These are phyloP conservation scores for Mercenaria mercenaria DNA, from an alignment of 1,140 invertebrate genomes.

Conservation along the genomic window DNA sequence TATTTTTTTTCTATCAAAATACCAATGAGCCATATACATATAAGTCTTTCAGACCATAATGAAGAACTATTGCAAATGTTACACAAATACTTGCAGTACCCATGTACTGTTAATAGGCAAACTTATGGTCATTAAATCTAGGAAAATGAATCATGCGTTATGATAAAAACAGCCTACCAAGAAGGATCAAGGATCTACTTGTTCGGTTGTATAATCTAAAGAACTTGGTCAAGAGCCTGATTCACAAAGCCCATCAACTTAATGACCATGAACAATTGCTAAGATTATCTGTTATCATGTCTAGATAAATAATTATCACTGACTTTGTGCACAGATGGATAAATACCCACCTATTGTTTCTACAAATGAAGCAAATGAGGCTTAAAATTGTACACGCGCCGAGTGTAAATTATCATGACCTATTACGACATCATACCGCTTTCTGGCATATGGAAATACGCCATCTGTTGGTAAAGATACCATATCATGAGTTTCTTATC, in stretches of 20 bases:
- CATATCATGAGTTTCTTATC: conserved; percentile 9
- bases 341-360: neutral
- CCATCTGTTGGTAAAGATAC: neutral
- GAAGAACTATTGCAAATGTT: no score
- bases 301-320: neutral
- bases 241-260: neutral
- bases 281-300: neutral
- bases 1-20: no score
- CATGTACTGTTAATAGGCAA: no score
- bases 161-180: no score
- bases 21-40: no score
- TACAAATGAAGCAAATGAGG: neutral
- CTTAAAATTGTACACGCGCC: conserved; percentile 9
- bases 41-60: no score
- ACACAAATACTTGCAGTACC: no score
- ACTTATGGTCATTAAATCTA: no score
- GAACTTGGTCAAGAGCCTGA: no score
- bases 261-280: neutral
- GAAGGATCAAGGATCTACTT: no score
- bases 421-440: conserved; percentile 16
- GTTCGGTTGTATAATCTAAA: no score
- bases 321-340: neutral
- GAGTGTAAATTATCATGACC: conserved; percentile 3
- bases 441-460: conserved; percentile 20
- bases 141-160: no score